These are phyloP conservation scores for Callionymus lyra DNA, from an alignment of 2,113 vertebrate species.

Conservation along the genomic window DNA sequence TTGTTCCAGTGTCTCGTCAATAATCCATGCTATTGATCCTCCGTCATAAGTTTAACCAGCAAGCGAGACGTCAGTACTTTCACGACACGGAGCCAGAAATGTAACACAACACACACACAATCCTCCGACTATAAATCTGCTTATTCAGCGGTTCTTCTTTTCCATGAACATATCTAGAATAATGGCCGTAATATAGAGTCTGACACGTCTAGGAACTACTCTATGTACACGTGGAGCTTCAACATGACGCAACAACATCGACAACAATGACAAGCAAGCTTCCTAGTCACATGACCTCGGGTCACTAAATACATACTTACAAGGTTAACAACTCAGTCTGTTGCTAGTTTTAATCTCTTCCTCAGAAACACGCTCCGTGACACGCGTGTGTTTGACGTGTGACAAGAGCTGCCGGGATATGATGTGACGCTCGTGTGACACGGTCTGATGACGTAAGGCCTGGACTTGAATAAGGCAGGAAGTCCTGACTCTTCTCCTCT, in stretches of 20 bases:
- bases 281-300: too few relatives aligned
- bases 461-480: constrained; percentile 74
- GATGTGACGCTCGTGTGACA: constrained; percentile 60
- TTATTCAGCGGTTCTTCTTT: constrained; percentile 56
- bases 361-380: too few relatives aligned
- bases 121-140: constrained; percentile 64
- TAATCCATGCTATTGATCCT: constrained; percentile 68
- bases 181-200: constrained; percentile 68
- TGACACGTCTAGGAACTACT: constrained; percentile 66
- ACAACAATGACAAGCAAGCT: constrained; percentile 64
- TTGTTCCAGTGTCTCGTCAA: constrained; percentile 68
- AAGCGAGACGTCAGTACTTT: constrained; percentile 69
- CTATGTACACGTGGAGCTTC: constrained; percentile 69
- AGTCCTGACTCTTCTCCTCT: too few relatives aligned
- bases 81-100: constrained; percentile 70
- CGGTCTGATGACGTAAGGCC: constrained; percentile 64
- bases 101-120: constrained; percentile 69
- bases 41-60: constrained; percentile 65
- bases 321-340: too few relatives aligned
- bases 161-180: constrained; percentile 66
- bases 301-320: constrained; percentile 57
- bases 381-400: too few relatives aligned
- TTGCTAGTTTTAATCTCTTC: too few relatives aligned
- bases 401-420: constrained; percentile 63
- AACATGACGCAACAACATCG: constrained; percentile 67